Conservation (phyloP, 2,888 invertebrate genomes). For the Odontocerum albicorne region DNA sequence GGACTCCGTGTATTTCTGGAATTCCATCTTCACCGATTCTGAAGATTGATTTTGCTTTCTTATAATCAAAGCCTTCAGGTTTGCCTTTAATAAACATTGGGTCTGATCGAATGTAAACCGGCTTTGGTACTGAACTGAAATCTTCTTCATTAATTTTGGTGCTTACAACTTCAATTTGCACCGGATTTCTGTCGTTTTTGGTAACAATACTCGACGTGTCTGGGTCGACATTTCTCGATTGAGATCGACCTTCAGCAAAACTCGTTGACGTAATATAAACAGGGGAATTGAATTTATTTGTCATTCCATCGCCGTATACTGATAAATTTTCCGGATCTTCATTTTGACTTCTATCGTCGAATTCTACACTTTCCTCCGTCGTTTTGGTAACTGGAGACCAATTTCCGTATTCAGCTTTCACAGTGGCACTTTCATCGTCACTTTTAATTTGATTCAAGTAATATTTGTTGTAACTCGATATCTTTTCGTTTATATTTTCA, state of each 20-base stretch:
- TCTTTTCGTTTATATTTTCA: conserved; percentile 43
- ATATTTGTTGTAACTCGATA: conserved; percentile 53
- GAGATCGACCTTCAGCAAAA: conserved; percentile 50
- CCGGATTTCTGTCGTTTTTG: conserved; percentile 59
- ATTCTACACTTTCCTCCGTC: conserved; percentile 50
- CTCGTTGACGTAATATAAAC: conserved; percentile 56
- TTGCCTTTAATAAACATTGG: conserved; percentile 59
- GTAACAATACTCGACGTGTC: conserved; percentile 56
- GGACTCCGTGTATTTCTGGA: conserved; percentile 78
- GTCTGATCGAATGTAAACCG: conserved; percentile 69
- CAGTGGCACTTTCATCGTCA: conserved; percentile 44
- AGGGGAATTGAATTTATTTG: conserved; percentile 43
- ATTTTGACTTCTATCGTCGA: conserved; percentile 45
- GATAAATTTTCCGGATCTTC: conserved; percentile 46
- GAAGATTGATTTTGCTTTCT: conserved; percentile 66
- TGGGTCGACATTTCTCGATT: conserved; percentile 50
- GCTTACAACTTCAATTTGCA: conserved; percentile 56
- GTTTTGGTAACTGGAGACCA: conserved; percentile 50
- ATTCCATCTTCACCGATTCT: conserved; percentile 71
- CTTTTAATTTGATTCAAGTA: conserved; percentile 52
- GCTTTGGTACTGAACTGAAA: conserved; percentile 59
- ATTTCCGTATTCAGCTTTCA: conserved; percentile 57
- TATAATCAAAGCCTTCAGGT: conserved; percentile 54
- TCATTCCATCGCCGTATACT: conserved; percentile 44
- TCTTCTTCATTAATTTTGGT: conserved; percentile 55